phyloP scores from a whole-genome alignment of 2,797 vertebrate genomes.

The Leptatherina wallacei region DNA sequence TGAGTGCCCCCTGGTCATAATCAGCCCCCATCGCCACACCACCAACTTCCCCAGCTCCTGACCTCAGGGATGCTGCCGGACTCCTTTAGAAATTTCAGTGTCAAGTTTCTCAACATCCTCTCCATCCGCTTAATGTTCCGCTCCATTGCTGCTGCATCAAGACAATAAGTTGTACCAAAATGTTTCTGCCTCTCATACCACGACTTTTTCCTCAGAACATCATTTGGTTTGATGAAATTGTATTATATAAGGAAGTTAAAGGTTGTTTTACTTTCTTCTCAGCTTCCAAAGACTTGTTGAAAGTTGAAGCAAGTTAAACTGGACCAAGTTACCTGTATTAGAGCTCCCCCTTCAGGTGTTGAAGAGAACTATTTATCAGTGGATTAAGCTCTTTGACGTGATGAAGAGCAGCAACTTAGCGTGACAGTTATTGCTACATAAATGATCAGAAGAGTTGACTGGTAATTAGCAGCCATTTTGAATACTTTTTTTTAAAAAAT shows the following conservation, averaged over 20 bases:
- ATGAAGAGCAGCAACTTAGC: slow-evolving; percentile 8
- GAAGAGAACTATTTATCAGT: slow-evolving; percentile 31
- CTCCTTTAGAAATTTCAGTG: slow-evolving; percentile 15
- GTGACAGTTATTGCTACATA: not conserved
- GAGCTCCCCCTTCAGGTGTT: slow-evolving; percentile 89
- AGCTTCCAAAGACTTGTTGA: slow-evolving; percentile 64
- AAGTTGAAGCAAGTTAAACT: slow-evolving; percentile 57
- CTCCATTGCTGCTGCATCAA: not conserved
- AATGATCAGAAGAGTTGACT: slow-evolving; percentile 5
- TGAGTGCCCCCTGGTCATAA: slow-evolving; percentile 73
- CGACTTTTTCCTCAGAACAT: slow-evolving; percentile 1
- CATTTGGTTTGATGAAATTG: slow-evolving; percentile 30
- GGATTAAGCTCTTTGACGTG: not conserved
- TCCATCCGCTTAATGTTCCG: slow-evolving; percentile 29
- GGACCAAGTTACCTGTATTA: slow-evolving; percentile 85
- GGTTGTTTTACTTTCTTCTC: slow-evolving; percentile 50
- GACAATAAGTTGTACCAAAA: not conserved
- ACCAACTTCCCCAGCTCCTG: slow-evolving; percentile 28
- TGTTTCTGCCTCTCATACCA: not conserved
- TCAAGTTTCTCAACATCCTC: slow-evolving; percentile 72
- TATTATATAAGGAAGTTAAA: slow-evolving; percentile 19
- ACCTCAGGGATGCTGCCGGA: slow-evolving; percentile 32
- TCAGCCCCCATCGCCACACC: slow-evolving; percentile 55
- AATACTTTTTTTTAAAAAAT: not conserved
- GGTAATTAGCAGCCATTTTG: not conserved